Evolutionary conservation across 2,888 invertebrate genomes (phyloP).

Genomic region (Platerodrilus igneus): DNA sequence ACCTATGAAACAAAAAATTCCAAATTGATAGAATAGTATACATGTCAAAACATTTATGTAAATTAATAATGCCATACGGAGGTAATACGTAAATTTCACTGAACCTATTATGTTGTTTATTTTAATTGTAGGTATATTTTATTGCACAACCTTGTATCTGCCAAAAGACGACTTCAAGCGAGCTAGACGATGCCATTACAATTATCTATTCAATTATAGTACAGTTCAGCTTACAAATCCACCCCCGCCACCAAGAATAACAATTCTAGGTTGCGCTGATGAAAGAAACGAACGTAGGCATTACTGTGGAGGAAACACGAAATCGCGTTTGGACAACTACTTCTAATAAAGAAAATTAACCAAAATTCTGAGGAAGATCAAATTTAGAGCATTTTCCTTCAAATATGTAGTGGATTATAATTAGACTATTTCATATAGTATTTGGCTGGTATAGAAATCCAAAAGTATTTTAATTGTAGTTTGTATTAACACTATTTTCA

Average conservation of each 20-base stretch:
- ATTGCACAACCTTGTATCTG: constrained; percentile 10
- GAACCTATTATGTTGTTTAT: no score
- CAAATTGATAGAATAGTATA: no score
- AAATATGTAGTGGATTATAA: no score
- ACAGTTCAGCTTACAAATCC: constrained; percentile 13
- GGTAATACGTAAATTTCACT: constrained; percentile 6
- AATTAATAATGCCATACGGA: constrained; percentile 4
- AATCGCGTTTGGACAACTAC: constrained; percentile 17
- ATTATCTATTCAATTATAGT: constrained; percentile 17
- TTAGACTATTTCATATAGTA: no score
- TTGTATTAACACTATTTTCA: no score
- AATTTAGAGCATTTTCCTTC: no score
- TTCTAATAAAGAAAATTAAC: constrained; percentile 21
- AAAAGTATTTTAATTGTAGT: no score
- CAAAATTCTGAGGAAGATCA: no score
- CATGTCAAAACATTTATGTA: no score
- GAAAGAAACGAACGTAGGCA: constrained; percentile 16
- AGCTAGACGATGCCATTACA: constrained; percentile 17
- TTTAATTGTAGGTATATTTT: constrained; percentile 10
- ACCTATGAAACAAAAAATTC: no score
- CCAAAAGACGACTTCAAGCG: constrained; percentile 15
- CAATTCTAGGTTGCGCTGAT: constrained; percentile 2
- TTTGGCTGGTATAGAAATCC: no score
- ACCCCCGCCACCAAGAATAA: constrained; percentile 10
- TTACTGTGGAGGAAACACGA: constrained; percentile 14